phyloP scores from a whole-genome alignment of 2,797 vertebrate genomes.

The Eurystomus glaucurus region DNA sequence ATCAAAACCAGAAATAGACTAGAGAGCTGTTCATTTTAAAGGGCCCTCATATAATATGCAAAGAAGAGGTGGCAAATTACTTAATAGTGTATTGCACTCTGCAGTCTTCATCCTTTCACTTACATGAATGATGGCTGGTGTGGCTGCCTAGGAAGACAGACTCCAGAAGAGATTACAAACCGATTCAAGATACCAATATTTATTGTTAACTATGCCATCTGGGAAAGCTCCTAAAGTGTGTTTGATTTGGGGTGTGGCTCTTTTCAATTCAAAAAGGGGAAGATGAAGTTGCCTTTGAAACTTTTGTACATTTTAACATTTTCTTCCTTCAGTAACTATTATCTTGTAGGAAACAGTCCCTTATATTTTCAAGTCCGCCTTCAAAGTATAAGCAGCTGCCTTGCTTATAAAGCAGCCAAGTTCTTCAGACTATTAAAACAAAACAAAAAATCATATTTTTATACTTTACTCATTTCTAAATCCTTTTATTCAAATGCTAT shows the following conservation, averaged over 20 bases:
- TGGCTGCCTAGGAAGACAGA: not conserved
- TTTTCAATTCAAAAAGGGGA: constrained; percentile 15
- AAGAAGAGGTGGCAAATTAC: not conserved
- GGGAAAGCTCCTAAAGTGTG: not conserved
- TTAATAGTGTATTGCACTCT: not conserved
- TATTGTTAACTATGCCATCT: not conserved
- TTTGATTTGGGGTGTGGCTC: not conserved
- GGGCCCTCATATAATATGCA: not conserved
- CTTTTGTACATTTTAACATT: not conserved
- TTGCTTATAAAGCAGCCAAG: not conserved
- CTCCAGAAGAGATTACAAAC: not conserved
- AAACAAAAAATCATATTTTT: not conserved
- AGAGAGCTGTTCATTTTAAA: not conserved
- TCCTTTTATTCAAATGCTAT: not conserved
- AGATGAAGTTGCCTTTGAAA: not conserved
- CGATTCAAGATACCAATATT: not conserved
- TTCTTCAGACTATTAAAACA: not conserved
- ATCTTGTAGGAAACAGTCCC: not conserved
- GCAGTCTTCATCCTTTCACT: not conserved
- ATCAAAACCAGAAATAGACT: not conserved
- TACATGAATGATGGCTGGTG: not conserved
- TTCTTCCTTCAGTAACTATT: not conserved
- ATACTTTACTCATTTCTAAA: not conserved
- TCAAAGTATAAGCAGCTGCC: not conserved
- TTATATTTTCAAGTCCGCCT: not conserved